A percentile compares a stretch with the other conserved stretches of the same genome.
Evolutionary conservation across 2,113 vertebrate genomes (phyloP).

Genomic region (Lichenostomus cassidix): DNA sequence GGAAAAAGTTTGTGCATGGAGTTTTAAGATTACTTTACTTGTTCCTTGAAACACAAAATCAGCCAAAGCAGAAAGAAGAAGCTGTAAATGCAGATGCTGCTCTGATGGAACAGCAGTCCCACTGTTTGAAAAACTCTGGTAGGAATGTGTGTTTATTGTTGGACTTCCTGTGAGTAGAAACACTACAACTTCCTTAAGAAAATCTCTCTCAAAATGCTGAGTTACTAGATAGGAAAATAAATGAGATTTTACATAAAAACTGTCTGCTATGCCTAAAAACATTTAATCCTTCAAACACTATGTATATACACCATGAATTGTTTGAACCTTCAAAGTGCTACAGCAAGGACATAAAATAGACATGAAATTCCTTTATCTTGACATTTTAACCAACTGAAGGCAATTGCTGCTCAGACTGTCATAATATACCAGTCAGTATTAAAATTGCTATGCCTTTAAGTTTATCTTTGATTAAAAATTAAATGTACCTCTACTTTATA

Average conservation of each 20-base stretch:
- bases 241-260: conserved; percentile 3
- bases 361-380: conserved; percentile 54
- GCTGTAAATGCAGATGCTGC: neutral
- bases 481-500: conserved; percentile 66
- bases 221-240: neutral
- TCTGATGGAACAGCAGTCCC: neutral
- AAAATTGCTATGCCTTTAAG: conserved; percentile 63
- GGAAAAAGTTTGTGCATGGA: neutral
- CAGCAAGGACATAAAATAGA: conserved; percentile 49
- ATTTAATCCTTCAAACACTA: conserved; percentile 21
- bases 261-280: neutral
- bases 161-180: neutral
- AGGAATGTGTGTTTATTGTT: neutral
- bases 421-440: neutral
- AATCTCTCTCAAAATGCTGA: neutral
- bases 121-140: neutral
- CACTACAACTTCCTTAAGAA: neutral
- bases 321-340: conserved; percentile 29
- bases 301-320: neutral
- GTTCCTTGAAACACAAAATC: neutral
- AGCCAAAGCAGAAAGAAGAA: neutral
- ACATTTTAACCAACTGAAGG: conserved; percentile 48
- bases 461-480: conserved; percentile 78
- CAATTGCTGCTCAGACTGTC: neutral
- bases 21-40: neutral